phyloP scores from a whole-genome alignment of 2,888 invertebrate species.

The Drosophila aldrichi region DNA sequence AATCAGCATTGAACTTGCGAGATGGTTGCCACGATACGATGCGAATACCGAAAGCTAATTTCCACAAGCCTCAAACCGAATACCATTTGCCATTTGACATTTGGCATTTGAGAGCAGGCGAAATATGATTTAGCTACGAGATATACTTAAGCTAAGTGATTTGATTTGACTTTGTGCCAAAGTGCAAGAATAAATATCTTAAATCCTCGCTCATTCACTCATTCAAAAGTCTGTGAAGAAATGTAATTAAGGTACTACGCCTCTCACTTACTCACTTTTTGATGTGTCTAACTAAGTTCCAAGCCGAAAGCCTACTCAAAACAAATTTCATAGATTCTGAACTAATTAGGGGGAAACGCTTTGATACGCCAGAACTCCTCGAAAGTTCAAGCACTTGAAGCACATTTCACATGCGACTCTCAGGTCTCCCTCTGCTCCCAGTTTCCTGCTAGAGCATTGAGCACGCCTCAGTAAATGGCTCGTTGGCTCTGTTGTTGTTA shows the following conservation, averaged over 20 bases:
- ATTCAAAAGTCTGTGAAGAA: not conserved
- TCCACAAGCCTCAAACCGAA: conserved; percentile 13
- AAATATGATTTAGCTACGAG: not conserved
- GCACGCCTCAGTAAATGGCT: conserved; percentile 2
- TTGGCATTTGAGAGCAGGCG: conserved; percentile 8
- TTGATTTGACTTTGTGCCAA: not conserved
- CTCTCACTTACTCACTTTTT: not conserved
- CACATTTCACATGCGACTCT: not conserved
- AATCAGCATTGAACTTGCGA: conserved; percentile 58
- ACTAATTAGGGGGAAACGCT: not conserved
- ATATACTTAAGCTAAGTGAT: not conserved
- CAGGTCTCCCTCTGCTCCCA: not conserved
- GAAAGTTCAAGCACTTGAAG: not conserved
- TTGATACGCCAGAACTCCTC: not conserved
- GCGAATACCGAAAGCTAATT: conserved; percentile 48
- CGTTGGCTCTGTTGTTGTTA: not conserved
- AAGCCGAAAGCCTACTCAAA: not conserved
- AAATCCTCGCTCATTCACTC: not conserved
- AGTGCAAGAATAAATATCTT: not conserved
- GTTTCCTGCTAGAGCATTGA: not conserved
- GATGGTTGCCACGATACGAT: conserved; percentile 34
- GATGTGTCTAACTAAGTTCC: not conserved
- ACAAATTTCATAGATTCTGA: not conserved
- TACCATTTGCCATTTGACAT: conserved; percentile 15
- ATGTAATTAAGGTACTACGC: not conserved